Evolutionary conservation across 2,113 vertebrate genomes (phyloP).

Genomic region (Corythornis madagascariensis): DNA sequence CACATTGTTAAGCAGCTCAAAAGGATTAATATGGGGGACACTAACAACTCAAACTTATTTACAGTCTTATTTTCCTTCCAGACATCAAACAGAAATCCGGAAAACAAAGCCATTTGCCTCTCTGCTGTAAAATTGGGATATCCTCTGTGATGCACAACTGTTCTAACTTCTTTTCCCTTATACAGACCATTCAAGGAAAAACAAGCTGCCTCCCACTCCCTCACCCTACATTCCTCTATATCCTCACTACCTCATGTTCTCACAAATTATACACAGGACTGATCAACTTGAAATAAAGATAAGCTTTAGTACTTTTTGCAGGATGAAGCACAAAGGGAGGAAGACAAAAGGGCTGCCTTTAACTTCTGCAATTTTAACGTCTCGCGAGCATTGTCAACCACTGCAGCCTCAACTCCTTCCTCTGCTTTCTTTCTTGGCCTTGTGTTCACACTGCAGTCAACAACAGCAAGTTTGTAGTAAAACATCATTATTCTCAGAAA

Average conservation of each 20-base stretch:
- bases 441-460: background rate
- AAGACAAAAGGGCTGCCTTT: background rate
- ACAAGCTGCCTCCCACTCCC: background rate
- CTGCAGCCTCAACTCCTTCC: background rate
- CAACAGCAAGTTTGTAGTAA: background rate
- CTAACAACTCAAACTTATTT: background rate
- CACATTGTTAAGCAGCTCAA: constrained; percentile 30
- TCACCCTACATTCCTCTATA: background rate
- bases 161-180: background rate
- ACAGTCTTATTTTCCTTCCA: background rate
- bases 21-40: background rate
- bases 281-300: background rate
- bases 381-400: background rate
- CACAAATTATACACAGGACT: background rate
- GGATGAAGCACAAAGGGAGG: background rate
- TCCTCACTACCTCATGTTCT: background rate
- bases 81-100: background rate
- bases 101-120: background rate
- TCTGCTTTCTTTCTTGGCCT: background rate
- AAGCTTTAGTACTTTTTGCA: background rate
- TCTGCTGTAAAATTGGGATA: background rate
- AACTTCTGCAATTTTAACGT: background rate
- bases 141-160: background rate
- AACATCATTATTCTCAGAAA: background rate
- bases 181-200: background rate